Evolutionary conservation across 2,888 invertebrate genomes (phyloP).

Genomic region (Lasioglossum villosulum): DNA sequence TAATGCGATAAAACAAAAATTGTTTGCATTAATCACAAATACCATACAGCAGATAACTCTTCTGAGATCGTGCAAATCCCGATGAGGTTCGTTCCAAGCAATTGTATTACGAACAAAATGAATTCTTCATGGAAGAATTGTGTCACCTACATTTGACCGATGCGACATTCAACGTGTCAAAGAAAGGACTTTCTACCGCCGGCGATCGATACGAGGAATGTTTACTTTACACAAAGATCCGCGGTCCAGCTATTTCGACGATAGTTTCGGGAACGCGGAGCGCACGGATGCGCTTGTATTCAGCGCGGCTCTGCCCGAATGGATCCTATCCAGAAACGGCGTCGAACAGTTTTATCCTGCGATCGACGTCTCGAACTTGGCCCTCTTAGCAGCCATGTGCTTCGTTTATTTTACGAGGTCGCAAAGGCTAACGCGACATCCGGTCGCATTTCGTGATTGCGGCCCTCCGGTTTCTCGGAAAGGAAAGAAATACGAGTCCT

Average conservation of each 20-base stretch:
- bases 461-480: conserved; percentile 64
- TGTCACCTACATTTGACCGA: not conserved
- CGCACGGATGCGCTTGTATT: not conserved
- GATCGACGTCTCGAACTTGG: conserved; percentile 71
- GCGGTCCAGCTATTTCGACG: not conserved
- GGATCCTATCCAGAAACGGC: not conserved
- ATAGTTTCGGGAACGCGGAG: not conserved
- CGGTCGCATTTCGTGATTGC: conserved; percentile 17
- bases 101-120: not conserved
- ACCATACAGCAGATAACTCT: no score
- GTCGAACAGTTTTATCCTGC: conserved; percentile 47
- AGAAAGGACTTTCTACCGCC: not conserved
- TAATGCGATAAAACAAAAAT: no score
- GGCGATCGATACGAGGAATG: not conserved
- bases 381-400: conserved; percentile 66
- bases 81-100: not conserved
- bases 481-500: conserved; percentile 66
- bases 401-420: conserved; percentile 73
- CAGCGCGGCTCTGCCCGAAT: not conserved
- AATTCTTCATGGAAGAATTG: not conserved
- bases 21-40: no score
- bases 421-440: conserved; percentile 60
- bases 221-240: not conserved
- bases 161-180: no score
- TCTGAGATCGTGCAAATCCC: no score